These are phyloP conservation scores for Abramis brama DNA, from an alignment of 2,113 vertebrate genomes.

Conservation along the genomic window DNA sequence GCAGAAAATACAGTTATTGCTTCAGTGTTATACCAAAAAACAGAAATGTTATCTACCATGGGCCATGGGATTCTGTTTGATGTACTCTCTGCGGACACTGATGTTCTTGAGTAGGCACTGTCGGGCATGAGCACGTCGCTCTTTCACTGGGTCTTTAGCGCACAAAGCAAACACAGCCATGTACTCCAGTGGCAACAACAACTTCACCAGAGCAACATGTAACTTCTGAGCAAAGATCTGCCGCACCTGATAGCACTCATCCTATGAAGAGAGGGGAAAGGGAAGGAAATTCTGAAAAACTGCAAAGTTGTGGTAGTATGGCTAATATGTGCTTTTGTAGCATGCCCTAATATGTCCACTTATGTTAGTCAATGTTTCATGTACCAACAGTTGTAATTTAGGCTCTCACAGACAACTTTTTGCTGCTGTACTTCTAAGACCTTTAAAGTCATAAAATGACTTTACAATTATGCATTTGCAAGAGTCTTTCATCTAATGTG, in stretches of 20 bases:
- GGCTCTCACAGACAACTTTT: not conserved
- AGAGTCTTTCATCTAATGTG: too few relatives aligned
- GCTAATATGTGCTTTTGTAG: not conserved
- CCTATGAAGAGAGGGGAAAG: slow-evolving; percentile 73
- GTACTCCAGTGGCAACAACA: slow-evolving; percentile 94
- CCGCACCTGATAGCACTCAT: slow-evolving; percentile 98
- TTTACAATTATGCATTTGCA: not conserved
- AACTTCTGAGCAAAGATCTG: slow-evolving; percentile 99
- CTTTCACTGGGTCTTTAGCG: slow-evolving; percentile 99
- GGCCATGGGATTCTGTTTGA: slow-evolving; percentile 94
- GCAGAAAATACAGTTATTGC: not conserved
- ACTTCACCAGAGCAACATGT: slow-evolving; percentile 93
- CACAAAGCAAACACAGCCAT: slow-evolving; percentile 97
- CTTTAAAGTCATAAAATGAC: not conserved
- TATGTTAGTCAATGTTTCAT: not conserved
- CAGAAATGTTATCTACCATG: slow-evolving; percentile 79
- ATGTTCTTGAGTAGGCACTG: slow-evolving; percentile 99
- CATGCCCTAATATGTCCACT: not conserved
- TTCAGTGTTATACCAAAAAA: not conserved
- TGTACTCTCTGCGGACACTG: slow-evolving; percentile 95
- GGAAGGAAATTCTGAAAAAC: not conserved
- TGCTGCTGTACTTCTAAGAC: not conserved
- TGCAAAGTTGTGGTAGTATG: not conserved
- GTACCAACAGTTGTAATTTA: not conserved
- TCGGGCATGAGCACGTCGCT: slow-evolving; percentile 94